phyloP scores from a whole-genome alignment of 2,888 invertebrate species.

The Polymixis flavicincta region DNA sequence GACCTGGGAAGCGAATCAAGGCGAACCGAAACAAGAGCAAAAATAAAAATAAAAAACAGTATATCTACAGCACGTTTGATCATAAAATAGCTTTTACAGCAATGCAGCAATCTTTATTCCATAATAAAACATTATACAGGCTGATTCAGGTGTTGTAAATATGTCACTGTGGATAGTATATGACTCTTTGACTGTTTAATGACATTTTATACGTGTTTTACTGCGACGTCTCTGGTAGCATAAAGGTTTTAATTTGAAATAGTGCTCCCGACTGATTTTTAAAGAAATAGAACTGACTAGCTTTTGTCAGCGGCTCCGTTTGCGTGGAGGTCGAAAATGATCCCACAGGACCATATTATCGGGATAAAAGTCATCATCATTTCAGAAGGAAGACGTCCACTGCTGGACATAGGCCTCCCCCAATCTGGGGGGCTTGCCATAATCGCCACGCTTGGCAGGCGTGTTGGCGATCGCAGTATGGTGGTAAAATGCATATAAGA shows the following conservation, averaged over 20 bases:
- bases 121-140: constrained; percentile 52
- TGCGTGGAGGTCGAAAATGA: too few relatives aligned
- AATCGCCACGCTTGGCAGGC: too few relatives aligned
- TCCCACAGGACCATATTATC: too few relatives aligned
- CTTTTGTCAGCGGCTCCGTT: too few relatives aligned
- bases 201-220: constrained; percentile 30
- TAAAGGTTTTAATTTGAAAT: constrained; percentile 29
- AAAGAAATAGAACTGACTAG: neutral
- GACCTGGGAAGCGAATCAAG: neutral
- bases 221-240: constrained; percentile 1
- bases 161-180: constrained; percentile 40
- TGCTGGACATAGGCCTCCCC: too few relatives aligned
- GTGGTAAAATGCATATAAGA: too few relatives aligned
- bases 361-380: too few relatives aligned
- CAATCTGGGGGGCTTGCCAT: too few relatives aligned
- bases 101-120: constrained; percentile 58
- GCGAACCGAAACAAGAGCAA: neutral
- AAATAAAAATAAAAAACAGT: neutral
- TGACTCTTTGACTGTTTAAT: constrained; percentile 31
- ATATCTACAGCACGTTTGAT: constrained; percentile 28
- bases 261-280: neutral
- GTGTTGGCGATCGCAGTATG: too few relatives aligned
- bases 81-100: constrained; percentile 58
- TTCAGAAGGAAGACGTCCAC: too few relatives aligned
- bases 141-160: constrained; percentile 55